Evolutionary conservation across 2,113 vertebrate species (phyloP), one percentile per base, ranked within the genome.

Genomic region (Nycticorax nycticorax): DNA sequence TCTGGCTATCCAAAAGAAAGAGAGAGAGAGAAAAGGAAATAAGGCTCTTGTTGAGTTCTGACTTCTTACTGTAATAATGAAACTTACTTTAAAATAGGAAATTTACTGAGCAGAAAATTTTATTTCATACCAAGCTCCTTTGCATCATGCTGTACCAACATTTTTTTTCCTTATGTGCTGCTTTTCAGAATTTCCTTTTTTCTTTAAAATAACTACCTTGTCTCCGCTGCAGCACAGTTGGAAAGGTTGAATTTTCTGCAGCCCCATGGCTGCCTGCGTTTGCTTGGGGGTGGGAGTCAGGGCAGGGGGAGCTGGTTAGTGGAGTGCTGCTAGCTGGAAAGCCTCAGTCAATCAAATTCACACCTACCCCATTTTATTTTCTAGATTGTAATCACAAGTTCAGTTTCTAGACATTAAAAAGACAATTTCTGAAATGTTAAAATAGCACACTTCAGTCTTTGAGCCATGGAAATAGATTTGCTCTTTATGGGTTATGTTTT

Each of bases 401-500:
- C 33, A 17, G 39, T 86, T 79, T 93, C 52, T 41, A 13, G 39
- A 41, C 39, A 13, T 41, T 41, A 41, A 41, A 41, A 41, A 41
- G 39, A 41, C 39, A 41, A 41, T 41, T 41, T 41, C 35, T 74
- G n/a, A 76, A 83, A 62, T 56, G 47, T 91, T 92, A 88, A 93
- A 94, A 82, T 72, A 82, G 79, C 87, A 85, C 76, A 81, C 28
- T 67, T 67, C 21, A 24, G 4, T 94, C 68, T 79, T 45, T 20
- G 45, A 96, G 59, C 74, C 12, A 20, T 81, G 67, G 48, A 71
- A 91, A 63, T 32, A 68, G 69, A 86, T 89, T 76, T 96, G 94
- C 85, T 92, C n/a, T 92, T 67, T 85, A 53, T 95, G 68, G 35
- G 28, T 92, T 96, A 47, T 86, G 74, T 86, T 96, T 96, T 89